Conservation (phyloP, 2,888 invertebrate genomes). For the Agelastica alni region DNA sequence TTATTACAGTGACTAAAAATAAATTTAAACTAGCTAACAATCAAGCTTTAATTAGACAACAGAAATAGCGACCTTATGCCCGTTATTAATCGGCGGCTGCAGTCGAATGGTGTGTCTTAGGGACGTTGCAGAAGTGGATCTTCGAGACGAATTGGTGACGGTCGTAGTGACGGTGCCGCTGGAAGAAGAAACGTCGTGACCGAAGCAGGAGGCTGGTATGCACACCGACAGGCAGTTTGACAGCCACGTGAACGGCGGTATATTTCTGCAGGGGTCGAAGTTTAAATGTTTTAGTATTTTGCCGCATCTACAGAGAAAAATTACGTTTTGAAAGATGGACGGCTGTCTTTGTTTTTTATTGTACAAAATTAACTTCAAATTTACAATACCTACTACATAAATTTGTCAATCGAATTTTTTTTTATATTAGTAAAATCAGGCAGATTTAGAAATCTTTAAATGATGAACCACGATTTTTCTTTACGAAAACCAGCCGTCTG, state of each 20-base stretch:
- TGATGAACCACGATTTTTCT: no score
- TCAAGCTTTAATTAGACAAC: slow-evolving; percentile 46
- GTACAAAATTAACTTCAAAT: no score
- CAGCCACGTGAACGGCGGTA: slow-evolving; percentile 73
- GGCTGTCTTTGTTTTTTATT: no score
- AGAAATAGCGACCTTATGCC: slow-evolving; percentile 53
- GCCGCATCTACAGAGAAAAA: slow-evolving; percentile 46
- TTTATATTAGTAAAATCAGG: no score
- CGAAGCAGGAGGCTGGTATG: slow-evolving; percentile 50
- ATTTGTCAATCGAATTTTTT: no score
- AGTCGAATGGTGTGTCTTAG: slow-evolving; percentile 52
- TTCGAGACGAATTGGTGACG: slow-evolving; percentile 51
- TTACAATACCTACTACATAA: no score
- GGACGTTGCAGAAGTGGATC: slow-evolving; percentile 52
- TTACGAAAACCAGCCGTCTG: no score
- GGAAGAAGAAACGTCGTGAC: slow-evolving; percentile 45
- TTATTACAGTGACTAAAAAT: no score
- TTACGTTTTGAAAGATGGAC: slow-evolving; percentile 9
- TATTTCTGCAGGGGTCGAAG: slow-evolving; percentile 59
- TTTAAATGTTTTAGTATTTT: slow-evolving; percentile 50
- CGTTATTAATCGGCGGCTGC: slow-evolving; percentile 48
- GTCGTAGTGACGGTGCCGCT: slow-evolving; percentile 52
- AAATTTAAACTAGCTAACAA: no score
- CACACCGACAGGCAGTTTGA: slow-evolving; percentile 60
- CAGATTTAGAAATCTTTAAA: no score